These are phyloP conservation scores for Lamellibrachia satsuma DNA, from an alignment of 2,888 invertebrate species.

Conservation along the genomic window DNA sequence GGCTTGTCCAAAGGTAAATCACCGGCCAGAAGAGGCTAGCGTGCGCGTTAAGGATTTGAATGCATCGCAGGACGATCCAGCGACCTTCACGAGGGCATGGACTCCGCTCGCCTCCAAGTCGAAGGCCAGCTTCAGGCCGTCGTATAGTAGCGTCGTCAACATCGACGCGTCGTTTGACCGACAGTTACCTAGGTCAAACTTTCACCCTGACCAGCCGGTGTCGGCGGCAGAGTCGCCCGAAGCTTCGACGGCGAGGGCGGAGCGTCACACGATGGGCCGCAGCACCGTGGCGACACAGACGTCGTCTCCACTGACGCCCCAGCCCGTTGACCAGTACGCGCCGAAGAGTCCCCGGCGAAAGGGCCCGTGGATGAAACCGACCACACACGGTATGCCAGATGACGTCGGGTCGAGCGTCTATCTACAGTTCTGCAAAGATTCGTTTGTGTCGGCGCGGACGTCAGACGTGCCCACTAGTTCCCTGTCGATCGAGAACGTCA, in stretches of 20 bases:
- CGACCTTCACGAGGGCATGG: neutral
- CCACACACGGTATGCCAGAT: neutral
- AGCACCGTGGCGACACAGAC: neutral
- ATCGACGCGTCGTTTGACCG: neutral
- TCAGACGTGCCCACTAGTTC: neutral
- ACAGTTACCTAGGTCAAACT: neutral
- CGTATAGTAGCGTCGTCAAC: neutral
- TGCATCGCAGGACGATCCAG: neutral
- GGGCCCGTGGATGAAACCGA: neutral
- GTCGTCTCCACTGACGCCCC: neutral
- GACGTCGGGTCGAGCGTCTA: neutral
- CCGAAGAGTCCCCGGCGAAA: neutral
- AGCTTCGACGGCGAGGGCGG: neutral
- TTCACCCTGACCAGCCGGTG: conserved; percentile 9
- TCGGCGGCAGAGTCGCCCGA: neutral
- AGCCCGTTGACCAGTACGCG: neutral
- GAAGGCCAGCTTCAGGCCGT: neutral
- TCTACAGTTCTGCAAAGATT: neutral
- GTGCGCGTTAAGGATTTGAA: neutral
- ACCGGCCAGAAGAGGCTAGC: neutral
- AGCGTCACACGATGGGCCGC: neutral
- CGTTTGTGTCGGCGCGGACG: neutral
- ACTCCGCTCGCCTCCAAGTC: neutral
- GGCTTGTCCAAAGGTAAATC: neutral
- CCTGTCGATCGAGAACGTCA: neutral